These are phyloP conservation scores for Lepidocolaptes lacrymiger DNA, from an alignment of 2,797 vertebrate genomes.

Conservation along the genomic window DNA sequence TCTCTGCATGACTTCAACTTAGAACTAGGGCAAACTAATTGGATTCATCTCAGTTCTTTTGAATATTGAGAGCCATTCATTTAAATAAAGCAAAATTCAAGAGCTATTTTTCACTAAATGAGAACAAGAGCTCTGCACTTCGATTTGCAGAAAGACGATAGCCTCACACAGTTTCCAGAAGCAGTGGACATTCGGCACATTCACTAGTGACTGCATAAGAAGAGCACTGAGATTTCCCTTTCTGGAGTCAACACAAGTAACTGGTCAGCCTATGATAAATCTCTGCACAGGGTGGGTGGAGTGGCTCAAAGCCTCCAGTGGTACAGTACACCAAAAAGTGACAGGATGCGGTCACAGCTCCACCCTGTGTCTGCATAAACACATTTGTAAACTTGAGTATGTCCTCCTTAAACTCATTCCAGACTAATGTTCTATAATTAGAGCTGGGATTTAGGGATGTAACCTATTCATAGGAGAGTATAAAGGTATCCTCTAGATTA, in stretches of 20 bases:
- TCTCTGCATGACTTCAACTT: background rate
- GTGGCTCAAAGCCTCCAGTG: constrained; percentile 43
- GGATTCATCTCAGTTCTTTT: background rate
- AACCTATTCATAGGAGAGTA: background rate
- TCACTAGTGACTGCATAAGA: background rate
- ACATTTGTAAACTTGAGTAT: constrained; percentile 18
- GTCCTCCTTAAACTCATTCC: background rate
- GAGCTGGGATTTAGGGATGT: background rate
- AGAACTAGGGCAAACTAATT: background rate
- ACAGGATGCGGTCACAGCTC: constrained; percentile 66
- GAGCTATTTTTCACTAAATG: background rate
- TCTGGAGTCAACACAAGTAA: background rate
- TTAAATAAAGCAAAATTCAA: constrained; percentile 18
- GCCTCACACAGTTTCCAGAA: background rate
- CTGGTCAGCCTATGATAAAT: background rate
- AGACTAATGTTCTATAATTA: background rate
- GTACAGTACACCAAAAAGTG: background rate
- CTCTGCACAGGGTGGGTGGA: background rate
- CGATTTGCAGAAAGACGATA: background rate
- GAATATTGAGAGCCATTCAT: background rate
- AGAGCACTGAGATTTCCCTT: background rate
- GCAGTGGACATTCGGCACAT: background rate
- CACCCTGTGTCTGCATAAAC: constrained; percentile 68
- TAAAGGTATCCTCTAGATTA: background rate
- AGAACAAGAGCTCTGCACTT: background rate